Conservation (phyloP, 2,113 vertebrate genomes). For the Tauraco erythrolophus region DNA sequence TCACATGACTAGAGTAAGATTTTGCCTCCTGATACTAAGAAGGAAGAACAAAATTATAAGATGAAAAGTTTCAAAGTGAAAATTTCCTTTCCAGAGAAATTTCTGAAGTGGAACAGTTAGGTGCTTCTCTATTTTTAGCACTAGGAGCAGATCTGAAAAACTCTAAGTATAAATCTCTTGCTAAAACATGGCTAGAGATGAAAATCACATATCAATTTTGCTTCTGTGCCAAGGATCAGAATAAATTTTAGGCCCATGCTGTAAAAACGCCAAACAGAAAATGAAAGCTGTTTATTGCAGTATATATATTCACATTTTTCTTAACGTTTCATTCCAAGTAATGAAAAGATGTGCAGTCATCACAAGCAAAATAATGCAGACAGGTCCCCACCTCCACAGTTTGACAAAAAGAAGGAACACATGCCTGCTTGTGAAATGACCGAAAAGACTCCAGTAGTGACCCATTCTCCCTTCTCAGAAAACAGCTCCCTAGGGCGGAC, state of each 20-base stretch:
- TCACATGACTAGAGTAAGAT: background rate
- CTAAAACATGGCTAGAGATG: background rate
- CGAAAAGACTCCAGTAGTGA: background rate
- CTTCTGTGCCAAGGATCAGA: background rate
- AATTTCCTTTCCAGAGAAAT: background rate
- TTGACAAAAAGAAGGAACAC: rapidly evolving
- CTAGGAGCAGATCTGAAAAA: background rate
- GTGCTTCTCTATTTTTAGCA: background rate
- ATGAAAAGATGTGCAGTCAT: background rate
- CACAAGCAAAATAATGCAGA: background rate
- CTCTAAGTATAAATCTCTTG: background rate
- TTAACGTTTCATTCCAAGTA: background rate
- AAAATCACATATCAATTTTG: background rate
- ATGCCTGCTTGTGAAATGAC: background rate
- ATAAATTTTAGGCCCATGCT: slow-evolving; percentile 22
- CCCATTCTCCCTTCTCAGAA: background rate
- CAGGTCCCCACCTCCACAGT: background rate
- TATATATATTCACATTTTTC: background rate
- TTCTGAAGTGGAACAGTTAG: background rate
- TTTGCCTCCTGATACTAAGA: background rate
- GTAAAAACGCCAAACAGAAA: slow-evolving; percentile 23
- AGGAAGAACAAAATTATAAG: background rate
- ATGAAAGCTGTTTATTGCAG: background rate
- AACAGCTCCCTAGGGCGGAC: background rate
- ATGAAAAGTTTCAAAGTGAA: background rate